Percentiles rank a stretch among this genome's conserved stretches.
Conservation (phyloP, 2,888 invertebrate genomes). For the Chrysolina haemoptera region DNA sequence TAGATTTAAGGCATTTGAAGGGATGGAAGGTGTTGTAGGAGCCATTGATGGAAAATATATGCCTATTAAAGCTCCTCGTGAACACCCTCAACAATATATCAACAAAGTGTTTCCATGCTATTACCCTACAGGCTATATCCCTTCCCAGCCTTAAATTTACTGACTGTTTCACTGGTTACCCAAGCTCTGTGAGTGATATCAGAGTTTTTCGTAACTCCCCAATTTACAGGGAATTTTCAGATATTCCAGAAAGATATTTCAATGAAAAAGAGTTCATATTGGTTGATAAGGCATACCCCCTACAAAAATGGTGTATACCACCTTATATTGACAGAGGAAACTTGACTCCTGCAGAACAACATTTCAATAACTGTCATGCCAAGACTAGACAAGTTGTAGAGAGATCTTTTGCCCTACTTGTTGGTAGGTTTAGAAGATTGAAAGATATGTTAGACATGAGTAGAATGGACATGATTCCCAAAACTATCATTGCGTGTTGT, state of each 20-base stretch:
- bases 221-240: neutral
- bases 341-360: constrained; percentile 1
- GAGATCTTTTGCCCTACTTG: constrained; percentile 29
- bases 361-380: constrained; percentile 29
- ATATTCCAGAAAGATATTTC: neutral
- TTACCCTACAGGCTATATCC: constrained; percentile 54
- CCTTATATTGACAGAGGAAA: constrained; percentile 26
- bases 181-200: constrained; percentile 53
- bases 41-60: constrained; percentile 55
- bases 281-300: constrained; percentile 33
- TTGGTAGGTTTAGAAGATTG: constrained; percentile 28
- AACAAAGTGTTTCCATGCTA: constrained; percentile 52
- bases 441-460: constrained; percentile 22
- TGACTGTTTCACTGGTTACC: constrained; percentile 54
- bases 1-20: constrained; percentile 36
- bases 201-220: constrained; percentile 47
- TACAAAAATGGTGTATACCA: constrained; percentile 9
- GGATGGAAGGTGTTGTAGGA: constrained; percentile 35
- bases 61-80: constrained; percentile 51
- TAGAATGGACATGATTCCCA: constrained; percentile 25
- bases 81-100: constrained; percentile 50
- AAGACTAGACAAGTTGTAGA: constrained; percentile 27
- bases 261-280: constrained; percentile 9
- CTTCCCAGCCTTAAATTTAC: constrained; percentile 43
- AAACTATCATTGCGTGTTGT: constrained; percentile 11